Evolutionary conservation across 2,797 vertebrate genomes (phyloP).

Genomic region (Hoplostethus atlanticus): DNA sequence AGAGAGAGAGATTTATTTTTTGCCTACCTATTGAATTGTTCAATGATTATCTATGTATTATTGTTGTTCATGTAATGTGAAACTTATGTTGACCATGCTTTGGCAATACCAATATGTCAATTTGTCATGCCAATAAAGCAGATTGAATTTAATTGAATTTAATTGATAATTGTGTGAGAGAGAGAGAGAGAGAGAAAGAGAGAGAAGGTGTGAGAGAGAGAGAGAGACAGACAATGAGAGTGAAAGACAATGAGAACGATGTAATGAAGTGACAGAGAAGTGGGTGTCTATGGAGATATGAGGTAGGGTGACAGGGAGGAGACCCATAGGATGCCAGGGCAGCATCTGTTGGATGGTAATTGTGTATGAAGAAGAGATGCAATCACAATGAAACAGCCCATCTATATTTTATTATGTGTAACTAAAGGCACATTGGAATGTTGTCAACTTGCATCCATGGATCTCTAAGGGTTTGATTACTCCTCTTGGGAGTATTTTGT

Average conservation of each 20-base stretch:
- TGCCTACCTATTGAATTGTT: no score
- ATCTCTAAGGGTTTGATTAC: background rate
- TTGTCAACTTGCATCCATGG: background rate
- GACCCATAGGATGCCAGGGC: slow-evolving; percentile 79
- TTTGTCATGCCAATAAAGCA: no score
- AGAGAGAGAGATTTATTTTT: no score
- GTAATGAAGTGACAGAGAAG: slow-evolving; percentile 1
- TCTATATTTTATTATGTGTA: slow-evolving; percentile 16
- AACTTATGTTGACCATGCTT: no score
- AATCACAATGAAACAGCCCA: slow-evolving; percentile 29
- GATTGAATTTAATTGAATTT: no score
- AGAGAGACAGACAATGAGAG: background rate
- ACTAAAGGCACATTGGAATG: slow-evolving; percentile 8
- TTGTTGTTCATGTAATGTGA: no score
- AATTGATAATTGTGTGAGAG: no score
- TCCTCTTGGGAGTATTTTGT: background rate
- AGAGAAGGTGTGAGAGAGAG: slow-evolving; percentile 5
- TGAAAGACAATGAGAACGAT: background rate
- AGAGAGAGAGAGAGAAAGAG: background rate
- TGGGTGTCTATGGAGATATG: slow-evolving; percentile 23
- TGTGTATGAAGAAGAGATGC: slow-evolving; percentile 46
- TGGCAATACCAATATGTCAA: no score
- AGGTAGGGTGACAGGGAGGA: slow-evolving; percentile 51
- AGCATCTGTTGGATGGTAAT: slow-evolving; percentile 59
- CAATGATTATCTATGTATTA: no score